Evolutionary conservation across 2,888 invertebrate species (phyloP), one percentile per base, ranked within the genome.

Genomic region (Drosophila multiciliata): DNA sequence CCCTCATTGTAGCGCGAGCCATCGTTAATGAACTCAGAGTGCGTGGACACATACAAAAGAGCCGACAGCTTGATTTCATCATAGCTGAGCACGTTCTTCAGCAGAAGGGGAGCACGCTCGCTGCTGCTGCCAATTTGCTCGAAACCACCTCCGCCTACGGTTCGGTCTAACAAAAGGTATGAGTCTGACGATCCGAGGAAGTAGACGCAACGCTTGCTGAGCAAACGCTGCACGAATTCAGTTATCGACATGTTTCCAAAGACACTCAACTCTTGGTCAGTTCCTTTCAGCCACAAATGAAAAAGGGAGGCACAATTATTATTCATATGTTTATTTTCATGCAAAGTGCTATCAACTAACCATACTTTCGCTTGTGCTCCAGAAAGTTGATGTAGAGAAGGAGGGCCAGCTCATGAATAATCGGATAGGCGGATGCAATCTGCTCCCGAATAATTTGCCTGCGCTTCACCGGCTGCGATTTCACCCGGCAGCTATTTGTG

Each of bases 391-490:
- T 94, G 90, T 95, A 95, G 3, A 96, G 91, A 0, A 94, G 91
- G 0, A 96, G 78, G 8, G 95, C 95, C 49, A 95, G 93, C 85
- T 96, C 96, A 80, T 96, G 96, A 66, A 96, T 93, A 2, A 96
- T 80, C 0, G 96, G 96, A 90, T 96, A 96, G 0, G 95, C 95
- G 0, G 96, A 95, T 0, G 93, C 93, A 29, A 92, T 90, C 70
- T 93, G 93, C 48, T 91, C 38, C 45, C 82, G 75, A 42, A 93
- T 93, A 4, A 62, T 12, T 1, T 66, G 42, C 62, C 80, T 62
- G 7, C 93, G 90, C 23, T 80, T 76, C 54, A 60, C 63, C 3
- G 92, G 92, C 42, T 93, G 93, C 2, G 82, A 72, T 29, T 86
- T 78, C 1, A 92, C 88, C 12, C 92, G 90, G n/a, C 92, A 92